phyloP scores from a whole-genome alignment of 2,113 vertebrate genomes.

The Microcebus tavaratra region DNA sequence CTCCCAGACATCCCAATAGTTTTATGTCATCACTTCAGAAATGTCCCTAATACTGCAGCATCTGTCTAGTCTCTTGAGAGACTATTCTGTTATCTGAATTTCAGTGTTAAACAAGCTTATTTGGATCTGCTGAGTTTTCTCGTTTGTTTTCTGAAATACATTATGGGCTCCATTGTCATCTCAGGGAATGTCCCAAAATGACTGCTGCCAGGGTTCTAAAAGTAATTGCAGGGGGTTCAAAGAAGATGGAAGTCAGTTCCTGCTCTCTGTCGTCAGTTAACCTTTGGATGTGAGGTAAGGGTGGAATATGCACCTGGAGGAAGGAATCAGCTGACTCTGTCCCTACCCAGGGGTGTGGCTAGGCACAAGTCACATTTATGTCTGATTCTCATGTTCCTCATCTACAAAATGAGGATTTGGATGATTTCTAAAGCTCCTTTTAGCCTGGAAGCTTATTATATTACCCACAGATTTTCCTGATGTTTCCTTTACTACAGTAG shows the following conservation, averaged over 20 bases:
- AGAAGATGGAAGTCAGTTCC: neutral
- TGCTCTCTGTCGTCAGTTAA: neutral
- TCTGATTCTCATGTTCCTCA: neutral
- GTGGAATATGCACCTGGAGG: neutral
- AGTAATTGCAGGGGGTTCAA: neutral
- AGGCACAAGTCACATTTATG: neutral
- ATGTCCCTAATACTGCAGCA: neutral
- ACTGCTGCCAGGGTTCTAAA: neutral
- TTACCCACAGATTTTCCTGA: neutral
- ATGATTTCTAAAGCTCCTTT: slow-evolving; percentile 1
- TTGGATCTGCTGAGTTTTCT: slow-evolving; percentile 32
- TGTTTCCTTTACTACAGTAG: neutral
- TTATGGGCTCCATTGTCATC: slow-evolving; percentile 27
- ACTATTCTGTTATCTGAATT: neutral
- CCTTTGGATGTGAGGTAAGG: neutral
- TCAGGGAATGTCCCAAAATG: neutral
- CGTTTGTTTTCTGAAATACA: slow-evolving; percentile 54
- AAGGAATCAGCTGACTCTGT: neutral
- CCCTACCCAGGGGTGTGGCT: neutral
- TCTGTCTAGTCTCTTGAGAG: neutral
- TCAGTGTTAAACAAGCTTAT: neutral
- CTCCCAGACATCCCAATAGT: slow-evolving; percentile 3
- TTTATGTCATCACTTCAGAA: neutral
- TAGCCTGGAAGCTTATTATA: neutral
- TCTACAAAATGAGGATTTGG: neutral